Conservation (phyloP, 2,797 vertebrate genomes). For the Lates japonicus region DNA sequence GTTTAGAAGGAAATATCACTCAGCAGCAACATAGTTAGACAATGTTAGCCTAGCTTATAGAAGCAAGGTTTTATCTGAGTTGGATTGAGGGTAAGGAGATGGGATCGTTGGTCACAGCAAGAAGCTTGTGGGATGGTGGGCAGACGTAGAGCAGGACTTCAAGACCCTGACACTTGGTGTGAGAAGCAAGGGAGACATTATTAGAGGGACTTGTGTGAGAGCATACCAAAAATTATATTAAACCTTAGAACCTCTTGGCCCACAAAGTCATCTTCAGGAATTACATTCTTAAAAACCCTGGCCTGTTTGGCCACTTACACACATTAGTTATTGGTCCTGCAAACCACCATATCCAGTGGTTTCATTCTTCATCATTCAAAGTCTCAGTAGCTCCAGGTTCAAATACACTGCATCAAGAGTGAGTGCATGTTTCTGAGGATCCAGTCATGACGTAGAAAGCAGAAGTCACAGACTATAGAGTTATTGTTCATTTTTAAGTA, state of each 20-base stretch:
- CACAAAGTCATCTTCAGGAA: neutral
- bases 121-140: neutral
- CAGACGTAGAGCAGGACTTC: neutral
- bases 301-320: neutral
- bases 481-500: neutral
- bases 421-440: neutral
- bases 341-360: neutral
- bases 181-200: neutral
- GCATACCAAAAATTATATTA: neutral
- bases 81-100: neutral
- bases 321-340: neutral
- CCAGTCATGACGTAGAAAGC: neutral
- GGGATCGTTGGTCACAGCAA: neutral
- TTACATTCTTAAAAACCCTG: neutral
- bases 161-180: neutral
- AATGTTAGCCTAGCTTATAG: neutral
- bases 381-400: neutral
- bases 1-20: conserved; percentile 49
- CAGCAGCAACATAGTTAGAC: conserved; percentile 17
- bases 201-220: neutral
- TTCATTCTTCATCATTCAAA: neutral
- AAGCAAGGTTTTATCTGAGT: neutral
- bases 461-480: neutral
- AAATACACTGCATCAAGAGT: neutral
- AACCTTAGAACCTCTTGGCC: neutral